phyloP scores from a whole-genome alignment of 2,113 vertebrate genomes.

The Barbus barbus region DNA sequence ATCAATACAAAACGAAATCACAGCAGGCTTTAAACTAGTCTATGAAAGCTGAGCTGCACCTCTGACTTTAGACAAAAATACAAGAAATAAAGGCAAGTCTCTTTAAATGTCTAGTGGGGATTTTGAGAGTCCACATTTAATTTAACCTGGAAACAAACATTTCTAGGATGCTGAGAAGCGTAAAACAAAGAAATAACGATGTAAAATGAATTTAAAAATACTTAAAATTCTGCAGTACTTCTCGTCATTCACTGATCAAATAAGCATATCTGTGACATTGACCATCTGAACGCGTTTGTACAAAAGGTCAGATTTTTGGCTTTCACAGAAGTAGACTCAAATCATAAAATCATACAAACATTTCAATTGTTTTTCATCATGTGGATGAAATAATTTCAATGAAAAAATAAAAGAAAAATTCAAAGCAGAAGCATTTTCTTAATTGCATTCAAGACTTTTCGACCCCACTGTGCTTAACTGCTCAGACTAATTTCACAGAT shows the following conservation, averaged over 20 bases:
- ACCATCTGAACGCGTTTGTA: not conserved
- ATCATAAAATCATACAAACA: not conserved
- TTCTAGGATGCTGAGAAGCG: not conserved
- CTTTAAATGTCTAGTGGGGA: not conserved
- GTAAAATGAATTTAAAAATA: not conserved
- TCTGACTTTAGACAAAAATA: not conserved
- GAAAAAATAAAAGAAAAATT: not conserved
- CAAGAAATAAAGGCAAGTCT: not conserved
- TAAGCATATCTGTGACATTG: not conserved
- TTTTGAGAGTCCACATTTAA: not conserved
- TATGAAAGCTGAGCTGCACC: not conserved
- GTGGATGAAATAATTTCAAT: not conserved
- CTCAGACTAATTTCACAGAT: not conserved
- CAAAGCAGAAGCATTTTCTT: not conserved
- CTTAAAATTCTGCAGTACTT: not conserved
- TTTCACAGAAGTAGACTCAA: not conserved
- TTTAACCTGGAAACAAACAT: not conserved
- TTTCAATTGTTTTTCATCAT: not conserved
- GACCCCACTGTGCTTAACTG: not conserved
- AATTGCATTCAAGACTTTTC: not conserved
- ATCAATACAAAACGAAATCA: constrained; percentile 20
- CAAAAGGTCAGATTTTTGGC: not conserved
- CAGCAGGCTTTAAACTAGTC: not conserved
- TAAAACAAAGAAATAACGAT: not conserved
- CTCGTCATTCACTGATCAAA: not conserved